Evolutionary conservation across 2,888 invertebrate species (phyloP).

Genomic region (Melieria omissa): DNA sequence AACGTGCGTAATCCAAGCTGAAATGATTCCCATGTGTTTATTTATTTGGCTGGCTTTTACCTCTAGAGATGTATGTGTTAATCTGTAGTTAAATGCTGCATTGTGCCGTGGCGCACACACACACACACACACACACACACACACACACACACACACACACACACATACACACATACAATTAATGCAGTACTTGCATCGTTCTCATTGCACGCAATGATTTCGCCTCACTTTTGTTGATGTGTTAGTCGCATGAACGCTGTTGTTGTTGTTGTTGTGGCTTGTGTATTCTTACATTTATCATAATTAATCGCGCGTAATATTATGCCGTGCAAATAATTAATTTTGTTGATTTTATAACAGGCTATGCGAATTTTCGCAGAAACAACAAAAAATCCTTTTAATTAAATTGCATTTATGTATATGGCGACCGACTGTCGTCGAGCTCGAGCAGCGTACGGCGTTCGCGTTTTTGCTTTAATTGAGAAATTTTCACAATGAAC

Average conservation of each 20-base stretch:
- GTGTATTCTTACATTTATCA: background rate
- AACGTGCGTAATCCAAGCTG: too few species aligned
- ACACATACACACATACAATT: slow-evolving; percentile 3
- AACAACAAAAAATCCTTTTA: background rate
- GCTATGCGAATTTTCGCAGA: too few species aligned
- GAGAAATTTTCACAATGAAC: background rate
- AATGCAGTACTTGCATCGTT: background rate
- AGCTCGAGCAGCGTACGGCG: background rate
- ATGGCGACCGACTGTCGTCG: background rate
- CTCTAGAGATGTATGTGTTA: too few species aligned
- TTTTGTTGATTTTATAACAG: slow-evolving; percentile 5
- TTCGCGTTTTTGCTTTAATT: background rate
- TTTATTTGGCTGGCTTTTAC: too few species aligned
- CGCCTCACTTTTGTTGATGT: background rate
- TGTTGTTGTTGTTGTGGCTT: too few species aligned
- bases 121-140: background rate
- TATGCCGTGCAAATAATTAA: slow-evolving; percentile 1
- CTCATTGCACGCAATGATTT: background rate
- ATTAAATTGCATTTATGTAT: background rate
- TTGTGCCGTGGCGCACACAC: background rate
- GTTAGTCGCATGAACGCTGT: background rate
- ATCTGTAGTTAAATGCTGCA: background rate
- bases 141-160: slow-evolving; percentile 7
- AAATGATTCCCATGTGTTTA: too few species aligned
- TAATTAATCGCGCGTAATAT: slow-evolving; percentile 8